phyloP scores from a whole-genome alignment of 35 echinoderm and acorn worm species.

The Apostichopus parvimensis region DNA sequence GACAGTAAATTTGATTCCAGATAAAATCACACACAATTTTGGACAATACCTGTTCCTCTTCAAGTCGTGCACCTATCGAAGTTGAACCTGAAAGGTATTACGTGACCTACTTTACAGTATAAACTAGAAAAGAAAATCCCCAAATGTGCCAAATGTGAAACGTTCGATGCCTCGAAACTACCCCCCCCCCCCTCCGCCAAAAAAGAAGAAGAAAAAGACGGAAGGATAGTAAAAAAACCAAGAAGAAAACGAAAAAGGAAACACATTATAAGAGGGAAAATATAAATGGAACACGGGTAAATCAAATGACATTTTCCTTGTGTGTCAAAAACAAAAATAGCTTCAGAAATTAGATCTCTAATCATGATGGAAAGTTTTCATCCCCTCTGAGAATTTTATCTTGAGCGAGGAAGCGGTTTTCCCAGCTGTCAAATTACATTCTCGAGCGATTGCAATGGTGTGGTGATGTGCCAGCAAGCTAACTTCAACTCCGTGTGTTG shows the following conservation, averaged over 20 bases:
- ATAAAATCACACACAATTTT: too few relatives aligned
- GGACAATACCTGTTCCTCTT: too few relatives aligned
- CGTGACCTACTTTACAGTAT: too few relatives aligned
- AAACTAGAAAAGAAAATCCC: too few relatives aligned
- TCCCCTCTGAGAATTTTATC: not conserved
- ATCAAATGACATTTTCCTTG: not conserved
- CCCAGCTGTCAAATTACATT: constrained; percentile 6
- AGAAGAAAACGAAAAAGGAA: not conserved
- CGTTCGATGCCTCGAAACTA: too few relatives aligned
- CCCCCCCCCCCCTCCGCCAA: too few relatives aligned
- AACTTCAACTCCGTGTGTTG: not conserved
- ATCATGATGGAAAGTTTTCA: not conserved
- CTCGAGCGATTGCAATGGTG: not conserved
- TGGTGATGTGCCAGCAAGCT: not conserved
- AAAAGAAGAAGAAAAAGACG: not conserved
- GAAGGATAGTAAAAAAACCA: not conserved
- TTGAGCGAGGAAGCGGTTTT: not conserved
- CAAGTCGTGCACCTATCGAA: too few relatives aligned
- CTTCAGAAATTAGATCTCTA: not conserved
- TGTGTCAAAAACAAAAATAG: not conserved
- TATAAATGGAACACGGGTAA: not conserved
- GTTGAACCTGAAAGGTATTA: too few relatives aligned
- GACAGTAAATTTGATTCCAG: too few relatives aligned
- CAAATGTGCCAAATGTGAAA: too few relatives aligned
- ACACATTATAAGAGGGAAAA: not conserved